Base-by-base conservation (phyloP, 2,797 vertebrate genomes). In the Manis crassicaudata region DNA sequence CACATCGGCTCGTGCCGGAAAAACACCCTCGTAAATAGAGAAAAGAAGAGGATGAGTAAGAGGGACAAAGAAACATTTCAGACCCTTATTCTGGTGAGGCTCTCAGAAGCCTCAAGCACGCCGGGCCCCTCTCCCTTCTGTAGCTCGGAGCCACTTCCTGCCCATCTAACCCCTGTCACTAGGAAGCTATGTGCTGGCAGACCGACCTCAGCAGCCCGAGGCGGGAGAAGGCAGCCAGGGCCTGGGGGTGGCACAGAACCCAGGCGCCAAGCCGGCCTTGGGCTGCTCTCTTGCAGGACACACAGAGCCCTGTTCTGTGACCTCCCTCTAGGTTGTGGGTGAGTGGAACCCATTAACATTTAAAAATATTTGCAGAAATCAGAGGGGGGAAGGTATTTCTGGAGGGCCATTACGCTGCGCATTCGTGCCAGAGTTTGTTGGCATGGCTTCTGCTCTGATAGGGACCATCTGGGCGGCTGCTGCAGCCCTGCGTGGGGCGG, bases 401-500 rank as follows among this genome's bases (percentile, higher is more conserved):
- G 95, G 98, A 99, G 98, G 98, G 98, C 98, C 97, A 97, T 98
- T 98, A 98, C 98, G 98, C 98, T 97, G 98, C 98, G 96, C 98
- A 96, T 98, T 98, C 94, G 97, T 98, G 99, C 98, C 98, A 98
- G 98, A 98, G 98, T 98, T 98, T 98, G 98, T 97, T 98, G 98
- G 98, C 98, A 99, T 98, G 98, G 98, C 96, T 98, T 96, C 92
- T 97, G 95, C 97, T 97, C 97, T 99, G 99, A 99, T 99, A 98
- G 98, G 98, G 99, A 99, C 99, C 99, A 99, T 98, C 98, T 99
- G 99, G 98, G 97, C 95, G 94, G 96, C 97, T 85, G 97, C 97
- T 95, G 96, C 92, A 95, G 98, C 96, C 92, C 96, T 95, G 76
- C 94, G 96, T 98, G 98, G 97, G 97, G 97, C 65, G 96, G 97